Conservation (phyloP, 1,140 invertebrate species). For the Penaeus indicus region DNA sequence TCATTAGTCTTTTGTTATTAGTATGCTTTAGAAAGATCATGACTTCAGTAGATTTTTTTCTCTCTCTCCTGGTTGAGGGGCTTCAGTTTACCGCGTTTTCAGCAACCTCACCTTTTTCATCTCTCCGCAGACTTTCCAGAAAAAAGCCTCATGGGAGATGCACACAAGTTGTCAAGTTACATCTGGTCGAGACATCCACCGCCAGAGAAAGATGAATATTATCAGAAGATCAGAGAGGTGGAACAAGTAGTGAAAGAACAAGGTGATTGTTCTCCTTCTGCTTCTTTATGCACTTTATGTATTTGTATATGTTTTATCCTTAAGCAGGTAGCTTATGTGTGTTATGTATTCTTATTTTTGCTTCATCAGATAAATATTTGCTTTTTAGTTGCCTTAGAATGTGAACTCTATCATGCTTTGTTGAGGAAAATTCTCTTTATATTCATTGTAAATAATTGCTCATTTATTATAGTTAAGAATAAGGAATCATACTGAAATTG, state of each 20-base stretch:
- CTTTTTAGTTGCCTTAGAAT: no score
- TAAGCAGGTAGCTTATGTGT: no score
- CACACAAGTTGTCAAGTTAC: neutral
- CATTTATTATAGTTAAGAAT: no score
- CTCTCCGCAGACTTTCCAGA: slow-evolving; percentile 24
- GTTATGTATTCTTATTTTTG: no score
- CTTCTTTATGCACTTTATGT: neutral
- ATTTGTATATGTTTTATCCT: no score
- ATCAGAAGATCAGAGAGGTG: slow-evolving; percentile 4
- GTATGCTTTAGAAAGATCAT: no score
- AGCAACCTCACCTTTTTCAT: neutral
- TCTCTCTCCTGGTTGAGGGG: neutral
- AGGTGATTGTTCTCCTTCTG: neutral
- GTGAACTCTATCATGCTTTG: no score
- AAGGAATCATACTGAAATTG: no score
- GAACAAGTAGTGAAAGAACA: neutral
- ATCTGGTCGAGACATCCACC: slow-evolving; percentile 27
- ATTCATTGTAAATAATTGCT: no score
- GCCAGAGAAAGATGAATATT: slow-evolving; percentile 10
- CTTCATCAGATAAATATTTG: no score
- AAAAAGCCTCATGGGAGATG: slow-evolving; percentile 2
- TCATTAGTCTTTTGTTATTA: neutral
- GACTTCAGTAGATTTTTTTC: neutral
- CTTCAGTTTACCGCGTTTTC: neutral
- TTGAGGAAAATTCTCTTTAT: no score